These are phyloP conservation scores for Troilus luridus DNA, from an alignment of 2,888 invertebrate species.

Conservation along the genomic window DNA sequence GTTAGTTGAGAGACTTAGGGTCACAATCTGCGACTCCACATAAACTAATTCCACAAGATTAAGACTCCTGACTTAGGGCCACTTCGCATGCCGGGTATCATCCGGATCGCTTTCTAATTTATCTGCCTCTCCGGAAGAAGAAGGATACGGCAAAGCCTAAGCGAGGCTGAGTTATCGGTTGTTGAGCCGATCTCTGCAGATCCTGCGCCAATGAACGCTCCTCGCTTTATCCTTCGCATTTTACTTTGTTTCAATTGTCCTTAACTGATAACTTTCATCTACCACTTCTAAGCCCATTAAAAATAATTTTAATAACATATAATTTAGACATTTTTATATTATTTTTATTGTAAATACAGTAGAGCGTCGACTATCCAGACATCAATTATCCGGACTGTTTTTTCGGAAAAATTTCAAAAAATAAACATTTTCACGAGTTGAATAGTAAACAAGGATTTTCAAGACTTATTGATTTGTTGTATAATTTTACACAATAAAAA, in stretches of 20 bases:
- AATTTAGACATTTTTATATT: too few species aligned
- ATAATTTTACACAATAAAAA: too few species aligned
- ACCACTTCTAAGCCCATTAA: neutral
- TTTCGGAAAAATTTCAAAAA: too few species aligned
- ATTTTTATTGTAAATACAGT: too few species aligned
- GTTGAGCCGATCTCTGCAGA: neutral
- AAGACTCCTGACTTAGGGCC: neutral
- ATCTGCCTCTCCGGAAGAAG: neutral
- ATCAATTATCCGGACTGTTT: too few species aligned
- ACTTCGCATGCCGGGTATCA: neutral
- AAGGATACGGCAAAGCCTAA: slow-evolving; percentile 27
- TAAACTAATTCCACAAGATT: slow-evolving; percentile 29
- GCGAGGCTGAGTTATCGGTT: slow-evolving; percentile 7
- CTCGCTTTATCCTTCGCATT: neutral
- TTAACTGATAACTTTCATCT: neutral
- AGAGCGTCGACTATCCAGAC: too few species aligned
- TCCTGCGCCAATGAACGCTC: neutral
- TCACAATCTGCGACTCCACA: slow-evolving; percentile 1
- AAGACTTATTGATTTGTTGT: too few species aligned
- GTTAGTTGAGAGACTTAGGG: neutral
- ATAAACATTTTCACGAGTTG: too few species aligned
- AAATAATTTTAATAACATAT: too few species aligned
- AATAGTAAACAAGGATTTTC: too few species aligned
- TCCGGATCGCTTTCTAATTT: slow-evolving; percentile 25
- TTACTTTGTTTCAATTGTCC: neutral